Evolutionary conservation across 2,113 vertebrate species (phyloP).

Genomic region (Stigmatopora nigra): DNA sequence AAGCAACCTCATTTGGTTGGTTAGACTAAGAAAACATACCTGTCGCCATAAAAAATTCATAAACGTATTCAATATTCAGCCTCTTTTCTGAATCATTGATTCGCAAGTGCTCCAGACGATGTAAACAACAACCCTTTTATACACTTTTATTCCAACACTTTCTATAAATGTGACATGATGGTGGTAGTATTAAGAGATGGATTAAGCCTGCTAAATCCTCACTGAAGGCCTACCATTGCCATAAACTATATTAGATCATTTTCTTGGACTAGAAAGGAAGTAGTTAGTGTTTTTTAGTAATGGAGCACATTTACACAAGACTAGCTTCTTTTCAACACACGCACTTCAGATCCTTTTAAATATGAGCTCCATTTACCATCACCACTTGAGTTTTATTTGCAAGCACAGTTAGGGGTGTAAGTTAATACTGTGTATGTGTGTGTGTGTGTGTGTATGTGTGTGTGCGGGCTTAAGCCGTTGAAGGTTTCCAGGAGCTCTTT

Average conservation of each 20-base stretch:
- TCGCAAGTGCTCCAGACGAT: background rate
- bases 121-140: background rate
- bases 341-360: constrained; percentile 15
- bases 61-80: background rate
- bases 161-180: background rate
- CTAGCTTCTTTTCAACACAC: constrained; percentile 8
- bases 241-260: constrained; percentile 35
- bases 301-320: constrained; percentile 20
- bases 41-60: background rate
- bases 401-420: constrained; percentile 35
- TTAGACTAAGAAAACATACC: background rate
- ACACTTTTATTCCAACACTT: background rate
- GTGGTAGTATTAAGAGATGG: background rate
- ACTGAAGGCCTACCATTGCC: constrained; percentile 4
- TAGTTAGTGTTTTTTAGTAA: constrained; percentile 3
- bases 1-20: background rate
- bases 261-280: constrained; percentile 15
- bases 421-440: constrained; percentile 40
- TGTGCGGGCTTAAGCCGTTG: constrained; percentile 74
- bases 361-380: constrained; percentile 41
- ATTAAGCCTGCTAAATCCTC: background rate
- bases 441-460: constrained; percentile 40
- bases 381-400: constrained; percentile 19
- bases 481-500: constrained; percentile 84
- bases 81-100: background rate